Conservation (phyloP, 2,797 vertebrate genomes). For the Microctenopoma stevenorrisi region DNA sequence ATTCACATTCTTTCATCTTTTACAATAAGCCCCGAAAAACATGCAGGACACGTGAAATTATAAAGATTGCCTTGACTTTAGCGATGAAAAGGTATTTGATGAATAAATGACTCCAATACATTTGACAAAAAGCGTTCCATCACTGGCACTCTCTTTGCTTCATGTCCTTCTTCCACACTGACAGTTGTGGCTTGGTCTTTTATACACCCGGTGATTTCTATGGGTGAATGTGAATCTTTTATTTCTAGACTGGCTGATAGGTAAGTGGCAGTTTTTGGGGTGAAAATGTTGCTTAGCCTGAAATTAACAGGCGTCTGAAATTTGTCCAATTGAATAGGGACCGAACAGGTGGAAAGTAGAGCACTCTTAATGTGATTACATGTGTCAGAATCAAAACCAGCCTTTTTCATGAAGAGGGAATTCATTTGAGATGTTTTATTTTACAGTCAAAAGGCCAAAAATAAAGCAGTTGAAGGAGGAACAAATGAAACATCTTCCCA, state of each 20-base stretch:
- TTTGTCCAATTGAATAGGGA: slow-evolving; percentile 61
- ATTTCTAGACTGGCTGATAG: slow-evolving; percentile 47
- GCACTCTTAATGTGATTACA: slow-evolving; percentile 66
- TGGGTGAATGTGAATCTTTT: slow-evolving; percentile 39
- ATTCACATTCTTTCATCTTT: slow-evolving; percentile 35
- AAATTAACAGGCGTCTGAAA: slow-evolving; percentile 74
- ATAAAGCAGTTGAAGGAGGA: slow-evolving; percentile 51
- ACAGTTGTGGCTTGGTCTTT: slow-evolving; percentile 33
- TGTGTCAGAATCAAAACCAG: slow-evolving; percentile 68
- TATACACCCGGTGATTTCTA: slow-evolving; percentile 20
- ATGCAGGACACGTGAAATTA: slow-evolving; percentile 13
- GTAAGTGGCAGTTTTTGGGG: slow-evolving; percentile 51
- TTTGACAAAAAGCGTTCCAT: slow-evolving; percentile 28
- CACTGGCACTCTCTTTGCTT: slow-evolving; percentile 33
- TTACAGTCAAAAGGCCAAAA: slow-evolving; percentile 62
- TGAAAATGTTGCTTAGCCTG: slow-evolving; percentile 43
- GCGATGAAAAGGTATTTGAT: slow-evolving; percentile 16
- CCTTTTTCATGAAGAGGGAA: slow-evolving; percentile 43
- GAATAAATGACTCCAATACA: slow-evolving; percentile 21
- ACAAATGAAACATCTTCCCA: slow-evolving; percentile 28
- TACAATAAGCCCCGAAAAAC: slow-evolving; percentile 26
- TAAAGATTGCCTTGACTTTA: slow-evolving; percentile 45
- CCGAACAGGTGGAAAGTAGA: slow-evolving; percentile 58
- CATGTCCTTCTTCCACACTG: slow-evolving; percentile 37
- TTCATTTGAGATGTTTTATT: slow-evolving; percentile 68